Base-by-base conservation (phyloP, 1,140 invertebrate species). In the Nasonia longicornis region DNA sequence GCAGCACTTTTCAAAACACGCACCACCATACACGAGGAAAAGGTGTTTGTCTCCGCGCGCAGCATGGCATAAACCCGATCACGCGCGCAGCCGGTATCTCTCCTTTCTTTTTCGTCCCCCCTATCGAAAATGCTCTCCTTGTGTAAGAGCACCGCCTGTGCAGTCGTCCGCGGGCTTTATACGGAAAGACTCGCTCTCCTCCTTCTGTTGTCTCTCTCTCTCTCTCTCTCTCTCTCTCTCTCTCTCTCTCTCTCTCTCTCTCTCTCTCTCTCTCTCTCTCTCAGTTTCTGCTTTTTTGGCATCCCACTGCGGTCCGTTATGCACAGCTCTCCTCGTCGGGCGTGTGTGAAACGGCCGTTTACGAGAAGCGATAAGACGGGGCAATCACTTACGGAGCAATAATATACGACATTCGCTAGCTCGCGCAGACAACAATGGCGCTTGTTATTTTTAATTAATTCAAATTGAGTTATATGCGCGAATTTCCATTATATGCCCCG, bases 81-180 rank as follows among this genome's bases (percentile, higher is more conserved):
- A 52, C 16, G 16, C 12, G 48, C 3, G 52, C 52, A 58, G 52
- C 52, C 38, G 26, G 38, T 35, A 35, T 35, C 31, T 42, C 45
- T 74, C 48, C 67, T 75, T 82, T 67, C 78, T 73, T 84, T 81
- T 82, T 42, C 81, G 83, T 84, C 79, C 64, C 22, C 42, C 66
- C 16, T 52, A 78, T 78, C 67, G 77, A 78, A 78, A 78, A 78
- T 78, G 48, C 26, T 78, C 77, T 70, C 45, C 77, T 78, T 78
- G 67, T 48, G 67, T 42, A 77, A 64, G 45, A 72, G 29, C 38
- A 12, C 4, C 38, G 38, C 38, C 1, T 35, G 74, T 45, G 74
- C 74, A 42, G 29, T 31, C 38, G 38, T 42, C 58, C 20, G 12
- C 63, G 20, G 22, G 35, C 77, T 78, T 79, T 79, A 73, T 79